Percentiles rank a stretch among this genome's conserved stretches.
Evolutionary conservation across 2,888 invertebrate species (phyloP).

Genomic region (Eucera pruinosa): DNA sequence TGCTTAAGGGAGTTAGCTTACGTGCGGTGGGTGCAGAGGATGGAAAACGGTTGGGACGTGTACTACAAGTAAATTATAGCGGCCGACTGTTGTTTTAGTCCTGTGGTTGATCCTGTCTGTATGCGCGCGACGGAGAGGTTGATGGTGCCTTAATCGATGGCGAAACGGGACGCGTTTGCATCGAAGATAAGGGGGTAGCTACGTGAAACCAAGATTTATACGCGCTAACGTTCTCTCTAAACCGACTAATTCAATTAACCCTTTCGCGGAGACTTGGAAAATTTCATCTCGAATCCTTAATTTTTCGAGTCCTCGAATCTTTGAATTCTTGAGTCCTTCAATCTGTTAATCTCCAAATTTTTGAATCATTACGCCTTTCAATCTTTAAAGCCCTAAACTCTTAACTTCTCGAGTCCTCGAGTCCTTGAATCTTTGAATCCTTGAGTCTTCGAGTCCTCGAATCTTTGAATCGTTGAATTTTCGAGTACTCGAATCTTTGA

Average conservation of each 20-base stretch:
- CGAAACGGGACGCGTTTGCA: constrained; percentile 48
- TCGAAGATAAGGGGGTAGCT: constrained; percentile 41
- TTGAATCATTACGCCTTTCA: too few relatives aligned
- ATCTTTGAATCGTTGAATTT: too few relatives aligned
- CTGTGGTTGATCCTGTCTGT: constrained; percentile 34
- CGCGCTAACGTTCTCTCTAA: neutral
- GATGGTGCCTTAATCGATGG: constrained; percentile 52
- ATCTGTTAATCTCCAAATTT: too few relatives aligned
- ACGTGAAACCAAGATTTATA: constrained; percentile 30
- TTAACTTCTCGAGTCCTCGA: too few relatives aligned
- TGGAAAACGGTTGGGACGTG: constrained; percentile 43
- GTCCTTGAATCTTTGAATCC: too few relatives aligned
- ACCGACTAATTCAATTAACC: neutral
- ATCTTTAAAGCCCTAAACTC: too few relatives aligned
- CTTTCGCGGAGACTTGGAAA: too few relatives aligned
- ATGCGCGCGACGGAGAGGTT: constrained; percentile 8
- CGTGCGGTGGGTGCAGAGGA: constrained; percentile 37
- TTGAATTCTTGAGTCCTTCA: too few relatives aligned
- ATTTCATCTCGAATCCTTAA: too few relatives aligned
- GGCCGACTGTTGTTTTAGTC: constrained; percentile 40
- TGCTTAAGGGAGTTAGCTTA: constrained; percentile 55
- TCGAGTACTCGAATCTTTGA: too few relatives aligned
- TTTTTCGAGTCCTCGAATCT: too few relatives aligned
- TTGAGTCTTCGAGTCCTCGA: too few relatives aligned
- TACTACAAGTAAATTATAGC: constrained; percentile 61